Base-by-base conservation (phyloP, 2,888 invertebrate genomes). In the Linnaemya tessellans region DNA sequence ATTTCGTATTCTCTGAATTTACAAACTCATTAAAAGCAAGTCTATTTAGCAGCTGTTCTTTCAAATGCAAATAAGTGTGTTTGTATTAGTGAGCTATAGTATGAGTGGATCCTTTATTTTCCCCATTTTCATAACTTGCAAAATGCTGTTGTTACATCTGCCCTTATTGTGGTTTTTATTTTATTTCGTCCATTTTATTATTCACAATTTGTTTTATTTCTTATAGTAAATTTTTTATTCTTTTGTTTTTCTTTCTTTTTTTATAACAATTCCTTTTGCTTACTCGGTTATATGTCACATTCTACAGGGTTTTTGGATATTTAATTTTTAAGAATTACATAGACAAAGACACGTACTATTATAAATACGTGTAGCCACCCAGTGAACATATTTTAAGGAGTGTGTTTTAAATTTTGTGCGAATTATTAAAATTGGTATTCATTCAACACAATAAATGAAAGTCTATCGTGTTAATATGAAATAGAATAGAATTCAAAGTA, bases 121-220 rank as follows among this genome's bases (percentile, higher is more conserved):
- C 58, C 78, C 58, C 73, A 67, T 83, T 60, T 83, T 62, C 71
- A 79, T 67, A 62, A 71, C 51, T 43, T 60, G n/a, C 41, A 11
- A 13, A 11, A 9, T 43, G 35, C 20, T 71, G 71, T 22, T 78
- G 51, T 18, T 67, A 5, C 11, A 11, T 41, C 7, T 60, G 13
- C 20, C 30, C 18, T 77, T 62, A 70, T 84, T 84, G 82, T 60
- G 78, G 82, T 79, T 60, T 82, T 65, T 10, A 1, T 15, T 71
- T 77, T 68, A 41, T 78, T 73, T 73, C n/a, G 20, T 68, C 30
- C 62, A 62, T 67, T 77, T 77, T 58, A 62, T 56, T 77, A 49
- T 77, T 79, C 79, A 68, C 73, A 82, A 74, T 82, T 79, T 78
- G 56, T 82, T 74, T 82, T 38, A 68, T 79, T 73, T 62, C 67